phyloP scores from a whole-genome alignment of 2,888 invertebrate genomes.

The Athalia rosae region DNA sequence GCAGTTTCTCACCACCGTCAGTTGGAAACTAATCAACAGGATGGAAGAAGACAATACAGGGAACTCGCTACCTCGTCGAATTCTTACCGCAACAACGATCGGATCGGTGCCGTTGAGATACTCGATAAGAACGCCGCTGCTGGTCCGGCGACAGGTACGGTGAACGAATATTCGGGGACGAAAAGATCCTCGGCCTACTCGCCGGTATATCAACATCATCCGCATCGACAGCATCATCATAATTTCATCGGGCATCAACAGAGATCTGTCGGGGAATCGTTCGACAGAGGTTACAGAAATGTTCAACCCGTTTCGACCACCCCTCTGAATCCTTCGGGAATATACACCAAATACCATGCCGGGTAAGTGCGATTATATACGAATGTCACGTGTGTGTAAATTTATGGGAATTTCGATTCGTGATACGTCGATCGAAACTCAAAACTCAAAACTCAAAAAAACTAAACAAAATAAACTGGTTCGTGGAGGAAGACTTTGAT shows the following conservation, averaged over 20 bases:
- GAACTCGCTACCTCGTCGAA: too few species aligned
- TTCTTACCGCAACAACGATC: too few species aligned
- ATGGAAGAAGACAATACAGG: too few species aligned
- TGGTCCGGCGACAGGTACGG: neutral
- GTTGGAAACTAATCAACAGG: too few species aligned
- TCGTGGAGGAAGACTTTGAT: too few species aligned
- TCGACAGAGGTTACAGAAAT: constrained; percentile 53
- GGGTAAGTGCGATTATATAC: constrained; percentile 62
- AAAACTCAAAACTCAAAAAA: too few species aligned
- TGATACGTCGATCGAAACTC: neutral
- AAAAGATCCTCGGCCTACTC: constrained; percentile 59
- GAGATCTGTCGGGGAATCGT: constrained; percentile 47
- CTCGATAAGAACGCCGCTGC: neutral
- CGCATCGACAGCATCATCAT: constrained; percentile 57
- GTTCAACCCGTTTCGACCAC: constrained; percentile 48
- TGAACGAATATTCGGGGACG: constrained; percentile 50
- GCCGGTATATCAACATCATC: constrained; percentile 56
- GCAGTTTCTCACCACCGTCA: too few species aligned
- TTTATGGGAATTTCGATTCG: neutral
- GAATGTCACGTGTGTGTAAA: neutral
- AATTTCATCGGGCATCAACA: neutral
- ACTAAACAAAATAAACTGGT: too few species aligned
- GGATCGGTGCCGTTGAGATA: neutral
- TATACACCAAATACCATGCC: constrained; percentile 65
- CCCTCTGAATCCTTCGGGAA: constrained; percentile 51